phyloP scores from a whole-genome alignment of 2,113 vertebrate species.

The Dascyllus trimaculatus region DNA sequence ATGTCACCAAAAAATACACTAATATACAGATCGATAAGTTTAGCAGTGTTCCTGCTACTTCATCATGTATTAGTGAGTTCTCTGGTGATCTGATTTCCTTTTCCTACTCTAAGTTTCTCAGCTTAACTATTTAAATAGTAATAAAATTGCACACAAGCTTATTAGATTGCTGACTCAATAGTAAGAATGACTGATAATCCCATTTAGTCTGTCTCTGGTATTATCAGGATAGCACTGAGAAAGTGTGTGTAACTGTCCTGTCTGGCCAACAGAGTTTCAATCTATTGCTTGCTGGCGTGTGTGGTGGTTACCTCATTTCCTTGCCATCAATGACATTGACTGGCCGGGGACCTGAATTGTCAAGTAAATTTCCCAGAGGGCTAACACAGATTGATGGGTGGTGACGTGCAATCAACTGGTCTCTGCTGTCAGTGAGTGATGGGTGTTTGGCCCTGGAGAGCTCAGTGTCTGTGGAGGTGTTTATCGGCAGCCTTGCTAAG shows the following conservation, averaged over 20 bases:
- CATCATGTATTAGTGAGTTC: background rate
- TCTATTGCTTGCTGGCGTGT: conserved; percentile 20
- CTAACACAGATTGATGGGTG: conserved; percentile 30
- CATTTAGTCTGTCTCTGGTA: conserved; percentile 34
- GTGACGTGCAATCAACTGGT: conserved; percentile 5
- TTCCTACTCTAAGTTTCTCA: background rate
- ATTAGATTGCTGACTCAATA: conserved; percentile 32
- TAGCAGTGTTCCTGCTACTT: background rate
- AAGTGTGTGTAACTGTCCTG: conserved; percentile 10
- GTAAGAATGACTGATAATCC: conserved; percentile 34
- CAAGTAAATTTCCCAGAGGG: conserved; percentile 54
- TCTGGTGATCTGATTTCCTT: background rate
- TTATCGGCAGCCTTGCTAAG: background rate
- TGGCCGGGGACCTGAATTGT: conserved; percentile 33
- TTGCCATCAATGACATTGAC: conserved; percentile 32
- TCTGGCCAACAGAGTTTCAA: conserved; percentile 6
- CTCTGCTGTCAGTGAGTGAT: conserved; percentile 8
- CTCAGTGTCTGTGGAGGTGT: background rate
- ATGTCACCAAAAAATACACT: background rate
- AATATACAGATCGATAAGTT: background rate
- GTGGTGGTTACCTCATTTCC: conserved; percentile 20
- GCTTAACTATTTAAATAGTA: background rate
- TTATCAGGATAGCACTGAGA: conserved; percentile 13
- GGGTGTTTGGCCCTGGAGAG: conserved; percentile 5
- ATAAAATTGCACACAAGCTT: conserved; percentile 8